A percentile compares a stretch with the other conserved stretches of the same genome.
phyloP scores from a whole-genome alignment of 2,113 vertebrate species.

The Mesitornis unicolor region DNA sequence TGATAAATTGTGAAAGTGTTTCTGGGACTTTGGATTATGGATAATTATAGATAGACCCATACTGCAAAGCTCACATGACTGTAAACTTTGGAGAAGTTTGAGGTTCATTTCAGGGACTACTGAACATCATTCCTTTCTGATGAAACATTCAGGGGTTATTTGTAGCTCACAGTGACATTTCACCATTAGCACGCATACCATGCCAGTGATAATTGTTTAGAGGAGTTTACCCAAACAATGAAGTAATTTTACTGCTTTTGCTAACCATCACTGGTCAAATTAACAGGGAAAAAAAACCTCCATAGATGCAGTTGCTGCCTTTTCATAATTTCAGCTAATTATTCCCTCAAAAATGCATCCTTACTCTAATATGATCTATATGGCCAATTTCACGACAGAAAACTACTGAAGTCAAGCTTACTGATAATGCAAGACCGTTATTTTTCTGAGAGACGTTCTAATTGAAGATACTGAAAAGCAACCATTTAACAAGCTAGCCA shows the following conservation, averaged over 20 bases:
- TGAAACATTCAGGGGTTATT: neutral
- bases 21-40: neutral
- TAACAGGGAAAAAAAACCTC: neutral
- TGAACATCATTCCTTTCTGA: neutral
- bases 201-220: neutral
- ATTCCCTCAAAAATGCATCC: neutral
- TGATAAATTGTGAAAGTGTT: neutral
- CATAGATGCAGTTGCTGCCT: neutral
- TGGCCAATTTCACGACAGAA: neutral
- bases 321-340: neutral
- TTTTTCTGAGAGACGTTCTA: neutral
- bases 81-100: neutral
- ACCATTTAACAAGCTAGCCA: neutral
- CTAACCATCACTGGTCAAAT: neutral
- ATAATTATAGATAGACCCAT: neutral
- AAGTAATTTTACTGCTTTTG: neutral
- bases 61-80: neutral
- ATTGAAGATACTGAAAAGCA: neutral
- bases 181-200: neutral
- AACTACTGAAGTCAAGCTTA: neutral
- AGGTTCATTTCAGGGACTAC: neutral
- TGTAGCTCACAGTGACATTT: neutral
- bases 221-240: neutral
- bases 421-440: neutral
- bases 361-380: neutral